phyloP scores from a whole-genome alignment of 2,113 vertebrate genomes.

The Nannospalax galili region DNA sequence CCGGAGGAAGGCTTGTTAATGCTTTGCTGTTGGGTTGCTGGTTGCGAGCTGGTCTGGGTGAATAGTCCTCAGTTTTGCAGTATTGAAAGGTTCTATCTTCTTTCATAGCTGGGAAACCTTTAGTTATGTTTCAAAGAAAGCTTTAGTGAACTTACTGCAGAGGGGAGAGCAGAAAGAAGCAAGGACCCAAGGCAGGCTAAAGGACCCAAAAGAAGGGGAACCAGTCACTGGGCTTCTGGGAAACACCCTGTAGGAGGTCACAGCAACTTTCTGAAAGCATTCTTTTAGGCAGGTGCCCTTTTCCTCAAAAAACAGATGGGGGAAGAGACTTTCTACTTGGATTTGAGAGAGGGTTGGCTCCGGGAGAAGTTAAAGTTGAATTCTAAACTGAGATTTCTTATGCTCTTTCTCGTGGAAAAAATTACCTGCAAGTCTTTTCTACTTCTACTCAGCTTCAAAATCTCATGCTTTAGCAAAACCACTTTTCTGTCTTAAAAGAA shows the following conservation, averaged over 20 bases:
- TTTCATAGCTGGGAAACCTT: too few relatives aligned
- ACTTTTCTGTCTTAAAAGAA: neutral
- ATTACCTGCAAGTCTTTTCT: neutral
- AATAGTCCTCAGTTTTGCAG: neutral
- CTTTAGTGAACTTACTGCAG: neutral
- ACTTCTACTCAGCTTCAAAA: neutral
- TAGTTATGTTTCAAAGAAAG: neutral
- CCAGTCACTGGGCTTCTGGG: neutral
- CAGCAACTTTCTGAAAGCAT: neutral
- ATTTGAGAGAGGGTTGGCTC: neutral
- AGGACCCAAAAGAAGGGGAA: neutral
- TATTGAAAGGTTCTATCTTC: neutral
- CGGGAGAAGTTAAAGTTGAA: neutral
- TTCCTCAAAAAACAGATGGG: neutral
- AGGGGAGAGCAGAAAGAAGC: neutral
- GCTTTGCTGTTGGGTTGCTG: too few relatives aligned
- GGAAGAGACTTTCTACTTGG: neutral
- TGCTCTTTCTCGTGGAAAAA: neutral
- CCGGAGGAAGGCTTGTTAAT: too few relatives aligned
- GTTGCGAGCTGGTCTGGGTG: too few relatives aligned
- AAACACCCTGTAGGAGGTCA: neutral
- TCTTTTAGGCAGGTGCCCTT: neutral
- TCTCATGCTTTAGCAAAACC: neutral
- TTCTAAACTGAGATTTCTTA: neutral
- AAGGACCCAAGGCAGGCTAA: neutral